Percentiles rank a stretch among this genome's conserved stretches.
Conservation (phyloP, 2,797 vertebrate genomes). For the Manis crassicaudata region DNA sequence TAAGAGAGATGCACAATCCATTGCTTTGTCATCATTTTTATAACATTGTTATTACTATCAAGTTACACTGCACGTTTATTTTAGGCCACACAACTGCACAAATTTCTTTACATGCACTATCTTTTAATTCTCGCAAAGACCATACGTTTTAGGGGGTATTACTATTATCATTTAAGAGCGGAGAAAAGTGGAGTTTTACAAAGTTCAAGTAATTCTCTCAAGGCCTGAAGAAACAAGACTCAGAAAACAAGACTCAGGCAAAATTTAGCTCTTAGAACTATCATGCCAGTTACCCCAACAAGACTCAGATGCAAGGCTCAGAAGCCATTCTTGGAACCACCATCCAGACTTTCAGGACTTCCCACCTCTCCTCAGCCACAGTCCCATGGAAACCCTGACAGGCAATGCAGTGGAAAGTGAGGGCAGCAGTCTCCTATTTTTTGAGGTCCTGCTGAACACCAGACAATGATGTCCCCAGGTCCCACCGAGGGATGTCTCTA, state of each 20-base stretch:
- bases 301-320: background rate
- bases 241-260: background rate
- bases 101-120: background rate
- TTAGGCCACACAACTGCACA: background rate
- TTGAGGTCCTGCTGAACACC: background rate
- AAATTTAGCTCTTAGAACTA: background rate
- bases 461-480: background rate
- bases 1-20: background rate
- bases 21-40: background rate
- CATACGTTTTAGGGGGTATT: background rate
- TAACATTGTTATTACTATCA: background rate
- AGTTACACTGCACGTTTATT: background rate
- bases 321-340: background rate
- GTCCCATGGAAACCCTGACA: background rate
- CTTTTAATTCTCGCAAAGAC: background rate
- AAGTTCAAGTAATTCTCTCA: slow-evolving; percentile 6
- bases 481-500: background rate
- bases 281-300: background rate
- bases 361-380: background rate
- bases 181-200: background rate
- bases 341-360: background rate
- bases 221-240: background rate
- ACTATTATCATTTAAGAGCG: background rate
- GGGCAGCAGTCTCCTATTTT: background rate
- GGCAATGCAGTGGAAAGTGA: background rate